Evolutionary conservation across 2,888 invertebrate species (phyloP).

Genomic region (Nemurella pictetii): DNA sequence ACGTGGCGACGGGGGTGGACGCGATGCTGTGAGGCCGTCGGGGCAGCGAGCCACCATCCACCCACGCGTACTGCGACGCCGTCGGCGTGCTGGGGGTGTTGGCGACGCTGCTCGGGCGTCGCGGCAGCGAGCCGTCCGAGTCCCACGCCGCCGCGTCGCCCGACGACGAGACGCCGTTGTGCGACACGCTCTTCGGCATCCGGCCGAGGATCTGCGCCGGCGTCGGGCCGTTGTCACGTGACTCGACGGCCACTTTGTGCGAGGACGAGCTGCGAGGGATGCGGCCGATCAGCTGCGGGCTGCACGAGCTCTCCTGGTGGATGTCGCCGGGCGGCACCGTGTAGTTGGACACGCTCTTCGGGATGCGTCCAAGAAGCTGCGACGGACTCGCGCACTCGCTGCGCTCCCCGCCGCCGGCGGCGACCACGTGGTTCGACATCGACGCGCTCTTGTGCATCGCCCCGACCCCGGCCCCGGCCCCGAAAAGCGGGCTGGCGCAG

Average conservation of each 20-base stretch:
- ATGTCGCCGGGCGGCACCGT: slow-evolving; percentile 10
- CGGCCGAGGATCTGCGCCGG: slow-evolving; percentile 20
- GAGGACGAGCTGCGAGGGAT: not conserved
- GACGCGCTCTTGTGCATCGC: not conserved
- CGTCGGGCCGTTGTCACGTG: not conserved
- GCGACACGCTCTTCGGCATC: slow-evolving; percentile 34
- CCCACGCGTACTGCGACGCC: slow-evolving; percentile 43
- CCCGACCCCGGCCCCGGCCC: not conserved
- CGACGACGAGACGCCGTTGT: slow-evolving; percentile 31
- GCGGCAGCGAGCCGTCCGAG: slow-evolving; percentile 38
- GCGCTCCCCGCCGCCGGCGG: not conserved
- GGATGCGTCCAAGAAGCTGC: slow-evolving; percentile 26
- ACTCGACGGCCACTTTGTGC: not conserved
- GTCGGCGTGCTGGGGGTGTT: slow-evolving; percentile 50
- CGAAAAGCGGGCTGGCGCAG: not conserved
- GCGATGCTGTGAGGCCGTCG: slow-evolving; percentile 67
- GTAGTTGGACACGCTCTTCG: slow-evolving; percentile 35
- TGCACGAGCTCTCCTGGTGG: not conserved
- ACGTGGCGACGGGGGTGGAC: slow-evolving; percentile 50
- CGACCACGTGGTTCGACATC: not conserved
- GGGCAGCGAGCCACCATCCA: slow-evolving; percentile 48
- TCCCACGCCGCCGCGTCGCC: slow-evolving; percentile 25
- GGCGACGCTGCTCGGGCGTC: slow-evolving; percentile 49
- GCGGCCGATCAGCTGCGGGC: not conserved
- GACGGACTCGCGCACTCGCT: not conserved